phyloP scores from a whole-genome alignment of 2,888 invertebrate genomes.

The Ceriagrion tenellum region DNA sequence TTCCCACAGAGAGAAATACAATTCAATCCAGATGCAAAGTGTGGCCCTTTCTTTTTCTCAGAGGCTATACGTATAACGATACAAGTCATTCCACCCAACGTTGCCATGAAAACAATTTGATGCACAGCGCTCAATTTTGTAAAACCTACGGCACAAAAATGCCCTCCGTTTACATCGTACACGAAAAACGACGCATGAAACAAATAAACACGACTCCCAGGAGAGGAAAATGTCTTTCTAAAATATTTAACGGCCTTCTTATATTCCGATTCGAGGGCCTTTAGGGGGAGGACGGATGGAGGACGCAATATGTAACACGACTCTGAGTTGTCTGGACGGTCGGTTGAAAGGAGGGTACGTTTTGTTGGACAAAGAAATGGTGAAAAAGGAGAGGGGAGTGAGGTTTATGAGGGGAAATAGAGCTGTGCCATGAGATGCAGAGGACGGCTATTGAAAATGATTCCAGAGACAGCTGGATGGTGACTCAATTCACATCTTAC shows the following conservation, averaged over 20 bases:
- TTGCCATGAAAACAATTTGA: not conserved
- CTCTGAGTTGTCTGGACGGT: not conserved
- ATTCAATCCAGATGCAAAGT: not conserved
- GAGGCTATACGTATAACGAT: not conserved
- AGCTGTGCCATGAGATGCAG: too few relatives aligned
- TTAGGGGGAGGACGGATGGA: not conserved
- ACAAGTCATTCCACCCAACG: not conserved
- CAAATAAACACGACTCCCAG: not conserved
- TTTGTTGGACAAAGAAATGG: not conserved
- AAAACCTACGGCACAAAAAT: not conserved
- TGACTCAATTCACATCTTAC: too few relatives aligned
- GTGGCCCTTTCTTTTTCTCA: not conserved
- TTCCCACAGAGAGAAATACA: not conserved
- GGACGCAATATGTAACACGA: not conserved
- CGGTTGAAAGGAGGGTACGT: not conserved
- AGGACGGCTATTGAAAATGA: too few relatives aligned
- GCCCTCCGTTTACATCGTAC: not conserved
- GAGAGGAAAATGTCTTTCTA: not conserved
- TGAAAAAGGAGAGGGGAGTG: not conserved
- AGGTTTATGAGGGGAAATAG: too few relatives aligned
- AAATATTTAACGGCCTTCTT: not conserved
- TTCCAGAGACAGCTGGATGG: too few relatives aligned
- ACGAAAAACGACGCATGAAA: not conserved
- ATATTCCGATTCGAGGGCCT: not conserved
- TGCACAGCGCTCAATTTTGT: not conserved